phyloP scores from a whole-genome alignment of 2,888 invertebrate genomes.

The Therioaphis trifolii region DNA sequence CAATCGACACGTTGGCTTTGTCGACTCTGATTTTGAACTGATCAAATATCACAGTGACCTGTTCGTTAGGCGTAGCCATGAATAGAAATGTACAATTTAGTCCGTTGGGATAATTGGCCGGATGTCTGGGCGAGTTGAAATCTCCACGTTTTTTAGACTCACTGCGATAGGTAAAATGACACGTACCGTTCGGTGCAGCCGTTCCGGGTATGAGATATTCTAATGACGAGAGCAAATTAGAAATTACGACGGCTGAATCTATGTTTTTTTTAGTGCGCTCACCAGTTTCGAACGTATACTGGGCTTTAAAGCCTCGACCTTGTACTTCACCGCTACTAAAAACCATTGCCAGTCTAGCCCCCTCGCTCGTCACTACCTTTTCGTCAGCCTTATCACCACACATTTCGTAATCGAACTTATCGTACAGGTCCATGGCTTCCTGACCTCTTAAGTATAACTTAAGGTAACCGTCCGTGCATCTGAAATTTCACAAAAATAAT shows the following conservation, averaged over 20 bases:
- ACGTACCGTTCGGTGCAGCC: conserved; percentile 90
- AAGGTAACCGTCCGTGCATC: conserved; percentile 90
- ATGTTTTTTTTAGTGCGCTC: conserved; percentile 63
- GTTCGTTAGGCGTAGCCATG: conserved; percentile 85
- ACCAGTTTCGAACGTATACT: conserved; percentile 87
- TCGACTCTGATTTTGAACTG: conserved; percentile 90
- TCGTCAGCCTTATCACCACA: conserved; percentile 86
- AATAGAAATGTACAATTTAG: conserved; percentile 95
- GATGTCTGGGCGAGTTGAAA: conserved; percentile 95
- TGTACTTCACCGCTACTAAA: conserved; percentile 93
- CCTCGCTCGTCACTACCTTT: conserved; percentile 81
- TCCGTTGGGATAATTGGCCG: conserved; percentile 94
- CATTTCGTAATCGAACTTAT: conserved; percentile 92
- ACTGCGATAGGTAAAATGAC: conserved; percentile 91
- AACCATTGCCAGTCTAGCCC: conserved; percentile 92
- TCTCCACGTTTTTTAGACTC: conserved; percentile 88
- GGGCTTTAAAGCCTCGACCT: conserved; percentile 91
- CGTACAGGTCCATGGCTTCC: conserved; percentile 91
- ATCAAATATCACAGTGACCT: conserved; percentile 90
- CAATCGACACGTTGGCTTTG: conserved; percentile 80
- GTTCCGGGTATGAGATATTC: conserved; percentile 96
- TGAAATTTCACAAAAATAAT: conserved; percentile 67
- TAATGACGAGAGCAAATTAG: conserved; percentile 67
- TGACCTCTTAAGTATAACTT: conserved; percentile 92
- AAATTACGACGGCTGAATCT: conserved; percentile 20